phyloP scores from a whole-genome alignment of 92 coral and sea anemone genomes.

The Metridium senile region DNA sequence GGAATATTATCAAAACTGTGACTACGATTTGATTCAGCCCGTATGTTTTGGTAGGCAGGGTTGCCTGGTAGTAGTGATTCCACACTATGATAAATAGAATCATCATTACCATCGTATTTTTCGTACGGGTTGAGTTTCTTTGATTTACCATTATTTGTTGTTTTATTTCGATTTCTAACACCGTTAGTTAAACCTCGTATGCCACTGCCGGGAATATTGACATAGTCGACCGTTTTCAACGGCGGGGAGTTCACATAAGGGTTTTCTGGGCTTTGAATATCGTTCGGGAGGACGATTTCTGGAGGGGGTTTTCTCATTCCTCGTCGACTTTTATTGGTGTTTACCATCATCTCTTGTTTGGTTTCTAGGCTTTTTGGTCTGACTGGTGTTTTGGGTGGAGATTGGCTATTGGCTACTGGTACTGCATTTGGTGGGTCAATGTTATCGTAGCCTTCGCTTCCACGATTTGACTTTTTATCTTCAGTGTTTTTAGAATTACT shows the following conservation, averaged over 20 bases:
- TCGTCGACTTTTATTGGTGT: constrained; percentile 37
- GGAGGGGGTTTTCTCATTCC: constrained; percentile 78
- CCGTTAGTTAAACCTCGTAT: not conserved
- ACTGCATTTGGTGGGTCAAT: not conserved
- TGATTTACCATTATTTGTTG: constrained; percentile 28
- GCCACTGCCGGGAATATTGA: constrained; percentile 60
- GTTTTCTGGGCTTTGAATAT: constrained; percentile 39
- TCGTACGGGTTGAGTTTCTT: constrained; percentile 68
- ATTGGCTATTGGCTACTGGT: constrained; percentile 1
- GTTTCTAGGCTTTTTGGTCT: constrained; percentile 35
- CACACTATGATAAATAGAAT: constrained; percentile 90
- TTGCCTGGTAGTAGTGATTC: constrained; percentile 84
- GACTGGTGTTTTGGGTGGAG: constrained; percentile 28
- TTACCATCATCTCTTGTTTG: constrained; percentile 21
- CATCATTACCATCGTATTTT: constrained; percentile 85
- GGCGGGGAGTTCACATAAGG: constrained; percentile 70
- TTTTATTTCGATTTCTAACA: constrained; percentile 53
- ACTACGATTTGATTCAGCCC: constrained; percentile 62
- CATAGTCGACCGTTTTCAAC: constrained; percentile 55
- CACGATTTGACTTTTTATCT: constrained; percentile 12
- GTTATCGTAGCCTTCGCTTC: constrained; percentile 29
- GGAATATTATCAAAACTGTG: constrained; percentile 82
- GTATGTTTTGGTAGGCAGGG: constrained; percentile 70
- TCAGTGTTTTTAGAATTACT: not conserved
- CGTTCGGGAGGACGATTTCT: constrained; percentile 48